These are phyloP conservation scores for Entomyzon cyanotis DNA, from an alignment of 2,113 vertebrate species.

Conservation along the genomic window DNA sequence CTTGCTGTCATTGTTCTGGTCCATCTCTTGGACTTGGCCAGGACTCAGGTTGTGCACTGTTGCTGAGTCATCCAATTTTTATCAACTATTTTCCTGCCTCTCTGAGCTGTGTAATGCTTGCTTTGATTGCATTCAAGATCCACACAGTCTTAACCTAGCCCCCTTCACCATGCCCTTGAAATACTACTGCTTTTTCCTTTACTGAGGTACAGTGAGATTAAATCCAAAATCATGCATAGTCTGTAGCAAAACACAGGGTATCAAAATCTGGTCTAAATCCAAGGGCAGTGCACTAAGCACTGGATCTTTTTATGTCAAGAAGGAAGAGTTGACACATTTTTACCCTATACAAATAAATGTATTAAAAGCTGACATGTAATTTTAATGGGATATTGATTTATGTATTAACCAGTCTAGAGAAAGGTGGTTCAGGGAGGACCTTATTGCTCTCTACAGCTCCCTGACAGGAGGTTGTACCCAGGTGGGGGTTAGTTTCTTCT, in stretches of 20 bases:
- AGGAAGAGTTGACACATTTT: neutral
- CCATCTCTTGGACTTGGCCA: neutral
- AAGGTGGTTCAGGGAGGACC: rapidly evolving
- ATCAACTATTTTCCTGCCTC: neutral
- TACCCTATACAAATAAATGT: neutral
- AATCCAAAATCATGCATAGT: neutral
- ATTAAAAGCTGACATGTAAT: neutral
- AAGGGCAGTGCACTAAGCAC: neutral
- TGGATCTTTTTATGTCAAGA: neutral
- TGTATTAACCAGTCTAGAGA: neutral
- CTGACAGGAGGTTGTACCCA: neutral
- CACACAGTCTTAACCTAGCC: neutral
- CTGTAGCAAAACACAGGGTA: neutral
- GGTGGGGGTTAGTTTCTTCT: neutral
- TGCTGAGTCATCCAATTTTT: neutral
- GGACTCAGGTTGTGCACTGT: neutral
- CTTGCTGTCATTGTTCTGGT: neutral
- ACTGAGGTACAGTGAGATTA: neutral
- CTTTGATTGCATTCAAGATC: neutral
- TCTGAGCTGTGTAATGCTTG: neutral
- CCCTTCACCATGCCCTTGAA: neutral
- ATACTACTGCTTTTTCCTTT: neutral
- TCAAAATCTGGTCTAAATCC: neutral
- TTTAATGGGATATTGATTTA: neutral
- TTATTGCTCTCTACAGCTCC: neutral